A percentile compares a stretch with the other conserved stretches of the same genome.
phyloP scores from a whole-genome alignment of 2,888 invertebrate genomes.

The Plagodis dolabraria region DNA sequence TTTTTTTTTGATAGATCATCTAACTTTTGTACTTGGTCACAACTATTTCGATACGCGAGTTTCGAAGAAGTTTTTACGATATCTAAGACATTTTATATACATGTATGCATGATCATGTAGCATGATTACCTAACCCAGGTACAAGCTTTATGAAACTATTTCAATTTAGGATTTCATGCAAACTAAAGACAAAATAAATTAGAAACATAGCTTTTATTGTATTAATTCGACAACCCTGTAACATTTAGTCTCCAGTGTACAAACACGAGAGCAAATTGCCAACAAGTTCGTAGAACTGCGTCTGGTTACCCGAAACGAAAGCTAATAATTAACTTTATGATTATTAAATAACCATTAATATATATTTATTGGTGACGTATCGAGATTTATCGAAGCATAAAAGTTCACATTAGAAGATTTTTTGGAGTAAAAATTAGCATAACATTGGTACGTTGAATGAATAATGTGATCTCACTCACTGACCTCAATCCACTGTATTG shows the following conservation, averaged over 20 bases:
- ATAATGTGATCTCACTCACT: too few species aligned
- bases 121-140: too few species aligned
- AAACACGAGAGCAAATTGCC: slow-evolving; percentile 67
- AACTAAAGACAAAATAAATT: neutral
- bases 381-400: slow-evolving; percentile 59
- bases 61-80: too few species aligned
- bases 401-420: slow-evolving; percentile 44
- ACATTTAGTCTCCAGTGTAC: slow-evolving; percentile 32
- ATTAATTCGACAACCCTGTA: slow-evolving; percentile 53
- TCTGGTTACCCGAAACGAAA: slow-evolving; percentile 59
- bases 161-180: too few species aligned
- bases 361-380: slow-evolving; percentile 67
- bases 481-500: too few species aligned
- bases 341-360: slow-evolving; percentile 58
- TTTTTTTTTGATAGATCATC: too few species aligned
- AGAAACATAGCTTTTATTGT: neutral
- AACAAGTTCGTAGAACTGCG: slow-evolving; percentile 70
- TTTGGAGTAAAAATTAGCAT: slow-evolving; percentile 41
- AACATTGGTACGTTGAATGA: neutral
- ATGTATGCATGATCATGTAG: too few species aligned
- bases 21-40: too few species aligned
- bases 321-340: slow-evolving; percentile 59
- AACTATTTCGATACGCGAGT: too few species aligned
- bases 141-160: too few species aligned
- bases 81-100: too few species aligned